phyloP scores from a whole-genome alignment of 2,888 invertebrate genomes.

The Epirrhoe tristata region DNA sequence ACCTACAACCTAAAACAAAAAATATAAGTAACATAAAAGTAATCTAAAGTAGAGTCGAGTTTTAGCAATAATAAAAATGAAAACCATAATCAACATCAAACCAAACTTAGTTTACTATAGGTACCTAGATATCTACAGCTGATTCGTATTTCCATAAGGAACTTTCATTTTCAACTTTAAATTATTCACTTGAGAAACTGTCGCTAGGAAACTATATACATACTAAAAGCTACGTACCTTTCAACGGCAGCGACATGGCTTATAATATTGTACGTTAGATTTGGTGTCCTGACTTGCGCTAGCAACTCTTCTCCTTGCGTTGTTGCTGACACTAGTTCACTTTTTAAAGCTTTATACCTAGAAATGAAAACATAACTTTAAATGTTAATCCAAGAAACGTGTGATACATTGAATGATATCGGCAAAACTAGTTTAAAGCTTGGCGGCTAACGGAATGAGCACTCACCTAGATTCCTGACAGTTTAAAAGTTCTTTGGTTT shows the following conservation, averaged over 20 bases:
- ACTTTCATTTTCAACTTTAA: neutral
- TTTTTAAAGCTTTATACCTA: slow-evolving; percentile 90
- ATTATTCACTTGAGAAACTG: neutral
- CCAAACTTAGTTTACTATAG: neutral
- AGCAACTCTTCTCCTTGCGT: slow-evolving; percentile 95
- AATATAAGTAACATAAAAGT: too few species aligned
- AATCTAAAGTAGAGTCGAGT: too few species aligned
- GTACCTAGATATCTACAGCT: too few species aligned
- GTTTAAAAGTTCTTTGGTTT: slow-evolving; percentile 94
- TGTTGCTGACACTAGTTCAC: slow-evolving; percentile 94
- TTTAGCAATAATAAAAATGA: too few species aligned
- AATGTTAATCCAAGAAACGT: slow-evolving; percentile 19
- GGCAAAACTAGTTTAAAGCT: slow-evolving; percentile 28
- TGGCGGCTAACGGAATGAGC: slow-evolving; percentile 22
- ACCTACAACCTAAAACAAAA: too few species aligned
- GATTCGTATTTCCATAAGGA: neutral
- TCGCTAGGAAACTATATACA: slow-evolving; percentile 2
- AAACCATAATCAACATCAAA: too few species aligned
- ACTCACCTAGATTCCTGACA: slow-evolving; percentile 90
- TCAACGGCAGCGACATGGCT: slow-evolving; percentile 97
- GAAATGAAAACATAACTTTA: slow-evolving; percentile 1
- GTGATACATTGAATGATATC: slow-evolving; percentile 21
- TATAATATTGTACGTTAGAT: slow-evolving; percentile 88
- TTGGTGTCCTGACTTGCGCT: slow-evolving; percentile 89
- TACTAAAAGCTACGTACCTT: slow-evolving; percentile 87